Conservation (phyloP, 2,113 vertebrate genomes). For the Plecturocebus donacophilus region DNA sequence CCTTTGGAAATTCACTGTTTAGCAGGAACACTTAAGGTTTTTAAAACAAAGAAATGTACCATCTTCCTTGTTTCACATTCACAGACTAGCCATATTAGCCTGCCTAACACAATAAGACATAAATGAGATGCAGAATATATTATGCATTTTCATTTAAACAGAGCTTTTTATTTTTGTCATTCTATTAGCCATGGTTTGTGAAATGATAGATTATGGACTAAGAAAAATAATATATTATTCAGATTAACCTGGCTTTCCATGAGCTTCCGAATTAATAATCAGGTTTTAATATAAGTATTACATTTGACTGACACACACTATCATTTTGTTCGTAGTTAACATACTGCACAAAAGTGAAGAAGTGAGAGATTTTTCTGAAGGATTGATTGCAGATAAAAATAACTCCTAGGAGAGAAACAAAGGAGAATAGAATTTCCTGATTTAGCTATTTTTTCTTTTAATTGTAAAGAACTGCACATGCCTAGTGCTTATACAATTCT, state of each 20-base stretch:
- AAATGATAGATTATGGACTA: conserved; percentile 38
- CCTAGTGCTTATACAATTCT: background rate
- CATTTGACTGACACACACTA: conserved; percentile 37
- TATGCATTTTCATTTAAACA: conserved; percentile 54
- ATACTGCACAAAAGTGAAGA: conserved; percentile 28
- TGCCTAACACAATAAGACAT: background rate
- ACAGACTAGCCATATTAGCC: background rate
- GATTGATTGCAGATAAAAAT: conserved; percentile 22
- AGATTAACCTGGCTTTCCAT: conserved; percentile 51
- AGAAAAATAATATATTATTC: conserved; percentile 61
- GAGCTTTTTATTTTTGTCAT: conserved; percentile 57
- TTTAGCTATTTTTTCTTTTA: background rate
- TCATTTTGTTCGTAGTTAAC: conserved; percentile 59
- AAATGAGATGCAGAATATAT: conserved; percentile 58
- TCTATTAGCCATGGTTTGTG: conserved; percentile 41
- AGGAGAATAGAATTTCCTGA: conserved; percentile 44
- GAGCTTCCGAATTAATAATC: conserved; percentile 49
- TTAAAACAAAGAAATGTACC: conserved; percentile 22
- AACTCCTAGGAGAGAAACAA: conserved; percentile 26
- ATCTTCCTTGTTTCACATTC: background rate
- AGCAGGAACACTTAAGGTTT: conserved; percentile 38
- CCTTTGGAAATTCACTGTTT: conserved; percentile 44
- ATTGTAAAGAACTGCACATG: background rate
- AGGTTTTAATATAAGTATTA: conserved; percentile 57
- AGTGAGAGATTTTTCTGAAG: conserved; percentile 31